Evolutionary conservation across 1,140 invertebrate genomes (phyloP).

Genomic region (Heterodera schachtii): DNA sequence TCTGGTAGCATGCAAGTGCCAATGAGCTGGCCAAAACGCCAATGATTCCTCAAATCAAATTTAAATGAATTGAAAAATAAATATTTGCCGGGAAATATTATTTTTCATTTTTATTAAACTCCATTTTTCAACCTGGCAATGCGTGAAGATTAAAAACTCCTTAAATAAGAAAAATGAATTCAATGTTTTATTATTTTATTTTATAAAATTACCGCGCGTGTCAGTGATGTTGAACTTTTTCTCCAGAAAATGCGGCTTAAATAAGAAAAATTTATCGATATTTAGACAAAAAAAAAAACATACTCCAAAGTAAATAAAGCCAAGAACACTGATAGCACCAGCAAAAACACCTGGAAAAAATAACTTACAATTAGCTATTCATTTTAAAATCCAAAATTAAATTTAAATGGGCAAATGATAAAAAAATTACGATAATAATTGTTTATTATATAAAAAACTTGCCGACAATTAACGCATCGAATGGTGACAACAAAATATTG

Average conservation of each 20-base stretch:
- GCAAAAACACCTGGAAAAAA: conserved; percentile 52
- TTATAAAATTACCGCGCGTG: conserved; percentile 66
- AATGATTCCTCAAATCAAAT: conserved; percentile 58
- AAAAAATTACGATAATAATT: not conserved
- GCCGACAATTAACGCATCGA: conserved; percentile 67
- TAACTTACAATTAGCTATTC: not conserved
- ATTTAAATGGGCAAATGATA: too few species aligned
- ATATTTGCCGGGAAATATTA: not conserved
- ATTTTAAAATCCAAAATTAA: too few species aligned
- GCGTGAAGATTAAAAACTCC: conserved; percentile 69
- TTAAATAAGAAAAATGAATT: not conserved
- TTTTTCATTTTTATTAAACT: not conserved
- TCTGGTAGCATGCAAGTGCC: conserved; percentile 31
- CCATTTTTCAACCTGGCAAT: conserved; percentile 64
- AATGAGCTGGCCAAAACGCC: conserved; percentile 63
- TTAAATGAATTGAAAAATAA: not conserved
- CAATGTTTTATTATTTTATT: not conserved
- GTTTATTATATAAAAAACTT: not conserved
- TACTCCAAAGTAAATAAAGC: conserved; percentile 66
- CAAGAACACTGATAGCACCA: conserved; percentile 64
- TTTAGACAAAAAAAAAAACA: conserved; percentile 22
- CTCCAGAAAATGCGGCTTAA: conserved; percentile 44
- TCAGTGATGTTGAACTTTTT: conserved; percentile 67
- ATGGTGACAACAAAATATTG: conserved; percentile 70
- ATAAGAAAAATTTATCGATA: conserved; percentile 13